Conservation (phyloP, 1,140 invertebrate genomes). For the Acromyrmex heyeri region DNA sequence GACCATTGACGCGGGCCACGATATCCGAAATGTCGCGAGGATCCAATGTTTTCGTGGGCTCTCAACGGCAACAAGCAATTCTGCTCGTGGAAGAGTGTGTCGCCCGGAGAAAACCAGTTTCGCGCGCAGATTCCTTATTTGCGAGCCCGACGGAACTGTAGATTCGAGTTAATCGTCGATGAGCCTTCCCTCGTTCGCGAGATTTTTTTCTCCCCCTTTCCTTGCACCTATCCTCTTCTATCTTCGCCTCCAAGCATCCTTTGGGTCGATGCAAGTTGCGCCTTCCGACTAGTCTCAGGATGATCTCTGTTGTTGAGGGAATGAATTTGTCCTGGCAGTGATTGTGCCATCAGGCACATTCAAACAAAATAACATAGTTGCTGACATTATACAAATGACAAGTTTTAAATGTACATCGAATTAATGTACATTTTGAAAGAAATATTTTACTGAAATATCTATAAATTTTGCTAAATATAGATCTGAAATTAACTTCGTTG, state of each 20-base stretch:
- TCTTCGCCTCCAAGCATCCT: slow-evolving; percentile 19
- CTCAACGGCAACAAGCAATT: slow-evolving; percentile 62
- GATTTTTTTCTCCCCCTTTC: slow-evolving; percentile 60
- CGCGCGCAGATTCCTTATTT: slow-evolving; percentile 81
- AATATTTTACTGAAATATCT: too few species aligned
- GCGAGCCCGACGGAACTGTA: slow-evolving; percentile 81
- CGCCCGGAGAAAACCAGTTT: slow-evolving; percentile 81
- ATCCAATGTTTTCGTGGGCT: slow-evolving; percentile 76
- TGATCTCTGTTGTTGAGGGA: not conserved
- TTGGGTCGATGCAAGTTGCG: slow-evolving; percentile 27
- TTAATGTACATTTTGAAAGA: too few species aligned
- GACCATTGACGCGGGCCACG: slow-evolving; percentile 80
- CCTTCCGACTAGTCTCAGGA: not conserved
- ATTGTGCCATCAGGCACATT: not conserved
- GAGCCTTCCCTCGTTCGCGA: slow-evolving; percentile 75
- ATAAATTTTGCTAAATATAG: too few species aligned
- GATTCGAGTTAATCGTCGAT: slow-evolving; percentile 85
- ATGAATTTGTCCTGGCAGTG: not conserved
- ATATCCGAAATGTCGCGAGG: slow-evolving; percentile 81
- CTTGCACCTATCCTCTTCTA: not conserved
- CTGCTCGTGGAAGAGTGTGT: slow-evolving; percentile 68
- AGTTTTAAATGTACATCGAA: too few species aligned
- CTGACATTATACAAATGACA: too few species aligned
- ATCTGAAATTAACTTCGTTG: too few species aligned
- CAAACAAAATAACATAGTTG: too few species aligned